Percentiles rank a stretch among this genome's conserved stretches.
phyloP scores from a whole-genome alignment of 2,888 invertebrate genomes.

The Lasiommata megera region DNA sequence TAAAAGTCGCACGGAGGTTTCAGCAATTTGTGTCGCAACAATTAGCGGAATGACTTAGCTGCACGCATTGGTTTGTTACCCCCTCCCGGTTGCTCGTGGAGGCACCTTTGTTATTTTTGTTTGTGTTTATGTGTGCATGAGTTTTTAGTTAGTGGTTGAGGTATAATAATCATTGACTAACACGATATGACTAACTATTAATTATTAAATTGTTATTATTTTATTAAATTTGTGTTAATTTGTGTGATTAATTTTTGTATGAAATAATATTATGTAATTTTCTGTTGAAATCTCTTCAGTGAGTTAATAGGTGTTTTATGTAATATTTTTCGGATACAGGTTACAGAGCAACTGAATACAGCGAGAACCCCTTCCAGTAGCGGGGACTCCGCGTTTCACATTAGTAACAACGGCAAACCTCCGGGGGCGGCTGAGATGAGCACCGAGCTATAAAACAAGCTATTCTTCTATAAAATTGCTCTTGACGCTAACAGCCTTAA shows the following conservation, averaged over 20 bases:
- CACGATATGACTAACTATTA: slow-evolving; percentile 57
- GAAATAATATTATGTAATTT: not conserved
- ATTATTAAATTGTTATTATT: slow-evolving; percentile 31
- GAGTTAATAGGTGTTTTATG: not conserved
- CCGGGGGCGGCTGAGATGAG: slow-evolving; percentile 83
- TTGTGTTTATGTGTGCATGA: slow-evolving; percentile 55
- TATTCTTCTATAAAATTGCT: slow-evolving; percentile 19
- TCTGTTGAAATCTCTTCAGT: not conserved
- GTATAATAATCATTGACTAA: slow-evolving; percentile 45
- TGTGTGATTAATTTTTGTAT: slow-evolving; percentile 38
- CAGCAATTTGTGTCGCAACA: slow-evolving; percentile 59
- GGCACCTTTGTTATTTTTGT: slow-evolving; percentile 39
- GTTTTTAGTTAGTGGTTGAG: slow-evolving; percentile 29
- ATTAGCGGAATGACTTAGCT: slow-evolving; percentile 70
- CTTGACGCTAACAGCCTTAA: slow-evolving; percentile 20
- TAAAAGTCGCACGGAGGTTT: slow-evolving; percentile 55
- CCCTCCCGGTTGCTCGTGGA: slow-evolving; percentile 44
- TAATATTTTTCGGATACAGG: slow-evolving; percentile 43
- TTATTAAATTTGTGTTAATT: slow-evolving; percentile 31
- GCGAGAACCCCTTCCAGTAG: slow-evolving; percentile 44
- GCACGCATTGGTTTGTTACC: slow-evolving; percentile 69
- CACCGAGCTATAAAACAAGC: slow-evolving; percentile 77
- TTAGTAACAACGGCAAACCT: slow-evolving; percentile 49
- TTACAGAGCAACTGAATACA: slow-evolving; percentile 75
- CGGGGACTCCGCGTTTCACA: slow-evolving; percentile 40